Conservation (phyloP, 2,888 invertebrate genomes). For the Nasonia oneida region DNA sequence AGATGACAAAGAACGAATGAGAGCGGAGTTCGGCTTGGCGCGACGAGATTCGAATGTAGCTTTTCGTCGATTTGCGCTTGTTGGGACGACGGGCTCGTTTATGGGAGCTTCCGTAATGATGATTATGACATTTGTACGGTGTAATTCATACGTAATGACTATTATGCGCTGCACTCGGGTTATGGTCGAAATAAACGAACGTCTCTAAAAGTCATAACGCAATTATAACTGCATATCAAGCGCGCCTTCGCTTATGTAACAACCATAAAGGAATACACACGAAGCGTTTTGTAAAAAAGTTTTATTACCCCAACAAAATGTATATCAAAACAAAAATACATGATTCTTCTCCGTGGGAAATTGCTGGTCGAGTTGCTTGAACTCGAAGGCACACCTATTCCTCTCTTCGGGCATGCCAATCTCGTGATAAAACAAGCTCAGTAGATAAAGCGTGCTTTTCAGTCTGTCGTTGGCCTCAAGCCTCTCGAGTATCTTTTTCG, state of each 20-base stretch:
- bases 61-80: background rate
- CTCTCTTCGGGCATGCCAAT: conserved; percentile 86
- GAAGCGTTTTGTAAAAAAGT: conserved; percentile 3
- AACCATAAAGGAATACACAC: background rate
- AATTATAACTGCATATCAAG: too few relatives aligned
- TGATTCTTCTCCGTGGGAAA: conserved; percentile 82
- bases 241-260: too few relatives aligned
- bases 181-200: too few relatives aligned
- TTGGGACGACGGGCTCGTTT: background rate
- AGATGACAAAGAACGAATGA: conserved; percentile 44
- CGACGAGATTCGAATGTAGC: background rate
- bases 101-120: background rate
- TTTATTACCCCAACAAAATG: conserved; percentile 29
- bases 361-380: conserved; percentile 88
- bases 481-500: conserved; percentile 86
- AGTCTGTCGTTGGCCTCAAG: conserved; percentile 88
- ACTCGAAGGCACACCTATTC: conserved; percentile 91
- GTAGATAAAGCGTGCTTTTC: conserved; percentile 86
- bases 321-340: conserved; percentile 57
- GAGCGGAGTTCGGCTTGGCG: background rate
- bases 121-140: background rate
- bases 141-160: background rate
- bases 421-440: conserved; percentile 85
- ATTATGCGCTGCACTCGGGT: background rate
- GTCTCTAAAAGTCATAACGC: too few relatives aligned